Evolutionary conservation across 2,888 invertebrate genomes (phyloP).

Genomic region (Lepidocyrtinus sp.): DNA sequence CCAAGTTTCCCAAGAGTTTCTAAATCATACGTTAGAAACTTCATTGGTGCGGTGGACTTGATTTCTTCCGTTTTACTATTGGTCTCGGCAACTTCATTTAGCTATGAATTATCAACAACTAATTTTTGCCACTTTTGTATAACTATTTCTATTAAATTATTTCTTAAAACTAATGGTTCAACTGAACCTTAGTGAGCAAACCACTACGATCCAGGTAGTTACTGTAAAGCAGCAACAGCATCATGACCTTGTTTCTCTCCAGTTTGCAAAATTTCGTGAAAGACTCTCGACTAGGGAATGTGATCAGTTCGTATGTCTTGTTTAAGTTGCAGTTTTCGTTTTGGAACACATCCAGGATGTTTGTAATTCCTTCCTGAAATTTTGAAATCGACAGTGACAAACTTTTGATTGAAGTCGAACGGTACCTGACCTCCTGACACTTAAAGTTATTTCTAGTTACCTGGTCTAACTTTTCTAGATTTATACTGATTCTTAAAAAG

Average conservation of each 20-base stretch:
- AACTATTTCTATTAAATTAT: too few species aligned
- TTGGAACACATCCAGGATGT: slow-evolving; percentile 5
- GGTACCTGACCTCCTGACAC: too few species aligned
- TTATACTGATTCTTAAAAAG: slow-evolving; percentile 55
- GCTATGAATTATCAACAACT: slow-evolving; percentile 21
- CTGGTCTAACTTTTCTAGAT: slow-evolving; percentile 57
- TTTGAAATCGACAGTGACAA: too few species aligned
- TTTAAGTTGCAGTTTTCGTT: slow-evolving; percentile 14
- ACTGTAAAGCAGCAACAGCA: slow-evolving; percentile 34
- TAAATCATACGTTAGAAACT: slow-evolving; percentile 45
- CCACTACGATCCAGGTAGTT: slow-evolving; percentile 51
- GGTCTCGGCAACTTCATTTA: slow-evolving; percentile 13
- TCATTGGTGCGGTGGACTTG: too few species aligned
- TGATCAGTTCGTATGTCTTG: slow-evolving; percentile 24
- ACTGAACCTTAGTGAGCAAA: slow-evolving; percentile 49
- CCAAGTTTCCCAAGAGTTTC: slow-evolving; percentile 42
- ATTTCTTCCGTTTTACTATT: slow-evolving; percentile 4
- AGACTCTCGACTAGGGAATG: slow-evolving; percentile 29
- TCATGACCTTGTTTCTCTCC: slow-evolving; percentile 29
- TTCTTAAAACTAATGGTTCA: too few species aligned
- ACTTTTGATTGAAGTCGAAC: too few species aligned
- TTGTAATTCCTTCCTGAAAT: too few species aligned
- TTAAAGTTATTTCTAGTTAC: too few species aligned
- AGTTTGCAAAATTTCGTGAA: slow-evolving; percentile 49
- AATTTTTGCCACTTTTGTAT: too few species aligned